phyloP scores from a whole-genome alignment of 2,888 invertebrate genomes.

The Lasiommata megera region DNA sequence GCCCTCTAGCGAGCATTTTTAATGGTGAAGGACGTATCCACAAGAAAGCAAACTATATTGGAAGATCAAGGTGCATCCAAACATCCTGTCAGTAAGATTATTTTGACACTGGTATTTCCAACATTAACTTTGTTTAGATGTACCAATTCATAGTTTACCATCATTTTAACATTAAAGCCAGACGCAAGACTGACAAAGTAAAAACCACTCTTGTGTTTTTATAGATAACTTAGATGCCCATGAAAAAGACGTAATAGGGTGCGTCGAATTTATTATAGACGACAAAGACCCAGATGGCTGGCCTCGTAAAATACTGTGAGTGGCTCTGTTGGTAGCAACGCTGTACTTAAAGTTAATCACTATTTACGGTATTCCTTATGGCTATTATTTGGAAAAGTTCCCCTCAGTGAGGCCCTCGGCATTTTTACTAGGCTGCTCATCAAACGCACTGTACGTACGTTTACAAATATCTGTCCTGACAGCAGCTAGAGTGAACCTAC shows the following conservation, averaged over 20 bases:
- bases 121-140: neutral
- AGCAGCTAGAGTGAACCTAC: too few species aligned
- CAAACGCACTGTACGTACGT: too few species aligned
- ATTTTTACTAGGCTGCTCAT: constrained; percentile 66
- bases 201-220: constrained; percentile 5
- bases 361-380: constrained; percentile 72
- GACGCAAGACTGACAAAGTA: neutral
- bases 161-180: too few species aligned
- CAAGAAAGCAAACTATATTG: too few species aligned
- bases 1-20: too few species aligned
- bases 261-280: constrained; percentile 76
- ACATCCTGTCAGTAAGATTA: too few species aligned
- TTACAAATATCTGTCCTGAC: too few species aligned
- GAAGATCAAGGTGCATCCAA: too few species aligned
- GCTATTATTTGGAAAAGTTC: constrained; percentile 60
- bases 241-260: constrained; percentile 76
- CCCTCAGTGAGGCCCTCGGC: constrained; percentile 56
- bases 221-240: constrained; percentile 48
- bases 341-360: constrained; percentile 78
- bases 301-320: constrained; percentile 77
- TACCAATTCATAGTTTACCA: neutral
- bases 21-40: too few species aligned
- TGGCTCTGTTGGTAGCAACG: constrained; percentile 69
- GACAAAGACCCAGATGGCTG: constrained; percentile 76
- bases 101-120: too few species aligned